These are phyloP conservation scores for Pelobates fuscus DNA, from an alignment of 2,113 vertebrate genomes.

Conservation along the genomic window DNA sequence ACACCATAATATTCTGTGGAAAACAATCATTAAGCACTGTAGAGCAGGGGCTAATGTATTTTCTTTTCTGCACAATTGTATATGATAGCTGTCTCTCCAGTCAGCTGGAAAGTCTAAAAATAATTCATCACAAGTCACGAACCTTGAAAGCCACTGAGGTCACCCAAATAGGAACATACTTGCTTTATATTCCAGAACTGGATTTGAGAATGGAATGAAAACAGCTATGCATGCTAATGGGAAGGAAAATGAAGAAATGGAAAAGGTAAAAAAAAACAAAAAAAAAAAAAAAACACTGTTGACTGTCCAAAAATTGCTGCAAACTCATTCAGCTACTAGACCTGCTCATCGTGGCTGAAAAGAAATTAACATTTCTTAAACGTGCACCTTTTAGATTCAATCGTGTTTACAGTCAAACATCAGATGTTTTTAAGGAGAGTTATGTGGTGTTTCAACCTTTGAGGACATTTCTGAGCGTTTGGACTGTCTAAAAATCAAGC, in stretches of 20 bases:
- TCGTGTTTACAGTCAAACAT: slow-evolving; percentile 12
- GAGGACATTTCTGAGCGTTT: slow-evolving; percentile 15
- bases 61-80: no score
- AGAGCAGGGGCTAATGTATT: no score
- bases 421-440: slow-evolving; percentile 5
- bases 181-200: not conserved
- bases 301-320: slow-evolving; percentile 5
- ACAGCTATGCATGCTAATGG: not conserved
- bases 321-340: slow-evolving; percentile 22
- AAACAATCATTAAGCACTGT: no score
- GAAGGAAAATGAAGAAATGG: slow-evolving; percentile 5
- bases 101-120: no score
- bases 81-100: no score
- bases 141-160: not conserved
- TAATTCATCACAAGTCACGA: not conserved
- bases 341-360: not conserved
- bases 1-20: no score
- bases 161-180: not conserved
- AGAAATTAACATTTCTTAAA: slow-evolving; percentile 6
- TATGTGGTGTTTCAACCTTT: not conserved
- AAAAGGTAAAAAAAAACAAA: slow-evolving; percentile 12
- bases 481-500: not conserved
- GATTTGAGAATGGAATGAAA: not conserved
- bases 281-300: not conserved
- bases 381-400: slow-evolving; percentile 3